Evolutionary conservation across 2,797 vertebrate genomes (phyloP).

Genomic region (Malurus splendens): DNA sequence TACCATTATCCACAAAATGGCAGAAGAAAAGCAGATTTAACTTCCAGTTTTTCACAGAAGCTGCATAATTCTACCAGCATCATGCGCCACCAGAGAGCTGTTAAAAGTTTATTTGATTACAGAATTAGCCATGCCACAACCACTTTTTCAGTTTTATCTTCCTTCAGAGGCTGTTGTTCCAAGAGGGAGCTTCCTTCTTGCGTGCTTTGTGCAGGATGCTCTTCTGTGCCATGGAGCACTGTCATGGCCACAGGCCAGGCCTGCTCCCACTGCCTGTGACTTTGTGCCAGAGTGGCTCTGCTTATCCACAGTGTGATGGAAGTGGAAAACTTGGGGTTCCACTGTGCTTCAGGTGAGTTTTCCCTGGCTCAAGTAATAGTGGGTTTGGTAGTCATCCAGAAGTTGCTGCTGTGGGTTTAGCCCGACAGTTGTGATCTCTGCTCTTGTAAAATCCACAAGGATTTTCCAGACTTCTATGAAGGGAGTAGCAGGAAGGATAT

Average conservation of each 20-base stretch:
- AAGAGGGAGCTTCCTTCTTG: no score
- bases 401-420: not conserved
- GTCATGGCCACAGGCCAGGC: rapidly evolving
- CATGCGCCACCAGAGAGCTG: rapidly evolving
- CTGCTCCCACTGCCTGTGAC: rapidly evolving
- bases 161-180: not conserved
- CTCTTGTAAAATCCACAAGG: not conserved
- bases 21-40: not conserved
- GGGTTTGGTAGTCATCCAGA: not conserved
- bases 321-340: not conserved
- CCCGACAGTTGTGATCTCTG: not conserved
- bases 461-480: not conserved
- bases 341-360: not conserved
- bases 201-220: rapidly evolving
- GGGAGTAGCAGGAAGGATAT: not conserved
- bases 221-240: rapidly evolving
- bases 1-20: not conserved
- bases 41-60: not conserved
- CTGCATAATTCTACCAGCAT: not conserved
- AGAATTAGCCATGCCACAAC: not conserved
- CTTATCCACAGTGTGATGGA: rapidly evolving
- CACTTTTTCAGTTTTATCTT: not conserved
- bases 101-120: not conserved
- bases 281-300: rapidly evolving
- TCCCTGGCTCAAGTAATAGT: not conserved